A percentile compares a stretch with the other conserved stretches of the same genome.
phyloP scores from a whole-genome alignment of 1,140 invertebrate genomes.

The Bombus confusus region DNA sequence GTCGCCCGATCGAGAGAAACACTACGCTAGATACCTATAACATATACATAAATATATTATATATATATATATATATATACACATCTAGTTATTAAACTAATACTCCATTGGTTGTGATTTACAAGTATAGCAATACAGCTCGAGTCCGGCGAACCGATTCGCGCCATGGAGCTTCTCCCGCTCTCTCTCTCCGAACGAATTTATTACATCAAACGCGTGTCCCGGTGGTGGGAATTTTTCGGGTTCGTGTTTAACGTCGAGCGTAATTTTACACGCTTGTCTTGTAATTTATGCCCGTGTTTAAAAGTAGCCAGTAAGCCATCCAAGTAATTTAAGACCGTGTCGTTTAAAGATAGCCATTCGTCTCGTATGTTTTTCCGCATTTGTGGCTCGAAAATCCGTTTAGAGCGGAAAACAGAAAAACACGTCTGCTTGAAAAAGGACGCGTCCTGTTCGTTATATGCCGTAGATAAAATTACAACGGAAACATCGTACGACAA shows the following conservation, averaged over 20 bases:
- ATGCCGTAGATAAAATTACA: not conserved
- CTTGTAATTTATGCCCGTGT: not conserved
- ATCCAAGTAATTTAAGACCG: not conserved
- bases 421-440: not conserved
- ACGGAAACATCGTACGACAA: not conserved
- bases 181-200: conserved; percentile 41
- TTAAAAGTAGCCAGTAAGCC: not conserved
- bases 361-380: not conserved
- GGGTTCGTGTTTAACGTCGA: not conserved
- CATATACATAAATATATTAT: conserved; percentile 55
- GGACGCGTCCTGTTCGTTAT: not conserved
- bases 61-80: conserved; percentile 52
- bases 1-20: conserved; percentile 62
- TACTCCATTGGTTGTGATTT: conserved; percentile 83
- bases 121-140: conserved; percentile 80
- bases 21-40: conserved; percentile 60
- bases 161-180: conserved; percentile 37
- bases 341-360: not conserved
- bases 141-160: conserved; percentile 47
- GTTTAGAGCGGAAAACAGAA: not conserved
- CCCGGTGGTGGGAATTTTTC: not conserved
- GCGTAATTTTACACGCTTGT: not conserved
- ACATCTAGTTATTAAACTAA: conserved; percentile 76
- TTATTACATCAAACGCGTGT: conserved; percentile 9
- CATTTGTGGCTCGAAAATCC: not conserved